A percentile compares a stretch with the other conserved stretches of the same genome.
Conservation (phyloP, 2,113 vertebrate genomes). For the Okapia johnstoni region DNA sequence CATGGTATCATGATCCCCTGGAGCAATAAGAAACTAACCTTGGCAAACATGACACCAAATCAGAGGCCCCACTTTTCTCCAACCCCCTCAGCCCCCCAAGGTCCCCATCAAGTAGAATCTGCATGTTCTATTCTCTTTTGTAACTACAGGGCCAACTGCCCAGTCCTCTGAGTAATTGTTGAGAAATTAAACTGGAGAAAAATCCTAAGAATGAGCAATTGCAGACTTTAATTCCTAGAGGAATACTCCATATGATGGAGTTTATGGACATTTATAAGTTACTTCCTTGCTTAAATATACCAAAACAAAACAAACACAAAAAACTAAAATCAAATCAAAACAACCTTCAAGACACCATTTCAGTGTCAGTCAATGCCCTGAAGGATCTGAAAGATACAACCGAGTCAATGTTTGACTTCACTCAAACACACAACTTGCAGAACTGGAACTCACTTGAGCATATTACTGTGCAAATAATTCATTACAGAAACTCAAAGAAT, state of each 20-base stretch:
- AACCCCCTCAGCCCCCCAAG: neutral
- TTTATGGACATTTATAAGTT: neutral
- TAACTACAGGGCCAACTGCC: neutral
- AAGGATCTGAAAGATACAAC: slow-evolving; percentile 33
- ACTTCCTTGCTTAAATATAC: neutral
- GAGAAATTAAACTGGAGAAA: neutral
- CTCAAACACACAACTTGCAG: slow-evolving; percentile 43
- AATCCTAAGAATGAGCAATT: neutral
- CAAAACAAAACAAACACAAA: neutral
- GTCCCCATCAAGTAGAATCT: neutral
- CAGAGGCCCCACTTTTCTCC: neutral
- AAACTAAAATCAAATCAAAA: neutral
- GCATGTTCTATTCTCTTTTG: neutral
- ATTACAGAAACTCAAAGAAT: slow-evolving; percentile 55
- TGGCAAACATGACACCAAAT: neutral
- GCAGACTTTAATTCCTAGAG: neutral
- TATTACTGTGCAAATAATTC: slow-evolving; percentile 66
- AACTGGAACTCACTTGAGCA: slow-evolving; percentile 69
- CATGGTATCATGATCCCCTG: neutral
- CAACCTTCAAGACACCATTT: neutral
- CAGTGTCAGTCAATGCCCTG: neutral
- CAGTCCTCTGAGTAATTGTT: neutral
- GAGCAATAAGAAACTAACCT: neutral
- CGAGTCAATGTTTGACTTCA: slow-evolving; percentile 47
- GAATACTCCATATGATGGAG: neutral